These are phyloP conservation scores for Cataglyphis altisquamis DNA, from an alignment of 2,888 invertebrate species.

Conservation along the genomic window DNA sequence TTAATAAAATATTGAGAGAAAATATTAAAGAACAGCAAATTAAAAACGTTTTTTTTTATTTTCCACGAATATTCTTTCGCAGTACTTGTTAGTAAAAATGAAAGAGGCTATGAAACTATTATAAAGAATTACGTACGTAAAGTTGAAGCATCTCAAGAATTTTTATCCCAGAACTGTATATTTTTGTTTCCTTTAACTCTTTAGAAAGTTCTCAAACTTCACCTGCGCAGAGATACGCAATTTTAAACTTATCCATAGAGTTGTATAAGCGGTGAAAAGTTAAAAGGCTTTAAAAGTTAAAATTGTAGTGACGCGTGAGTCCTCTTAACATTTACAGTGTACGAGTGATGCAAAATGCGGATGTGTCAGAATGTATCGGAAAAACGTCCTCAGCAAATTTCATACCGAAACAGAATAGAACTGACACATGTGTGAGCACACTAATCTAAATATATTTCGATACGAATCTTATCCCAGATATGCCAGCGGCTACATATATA, in stretches of 20 bases:
- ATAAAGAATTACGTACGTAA: background rate
- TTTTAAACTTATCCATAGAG: constrained; percentile 16
- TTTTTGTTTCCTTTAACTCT: constrained; percentile 10
- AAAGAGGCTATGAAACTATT: background rate
- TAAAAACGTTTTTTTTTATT: background rate
- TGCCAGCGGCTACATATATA: constrained; percentile 12
- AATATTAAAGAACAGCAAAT: background rate
- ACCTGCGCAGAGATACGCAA: background rate
- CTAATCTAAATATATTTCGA: constrained; percentile 57
- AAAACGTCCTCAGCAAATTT: constrained; percentile 53
- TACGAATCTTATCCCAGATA: constrained; percentile 34
- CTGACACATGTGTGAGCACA: constrained; percentile 34
- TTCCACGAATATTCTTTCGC: background rate
- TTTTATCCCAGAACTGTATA: background rate
- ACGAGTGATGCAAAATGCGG: constrained; percentile 33
- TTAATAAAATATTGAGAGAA: constrained; percentile 1
- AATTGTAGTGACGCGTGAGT: constrained; percentile 44
- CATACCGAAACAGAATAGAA: constrained; percentile 47
- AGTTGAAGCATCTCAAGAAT: constrained; percentile 6
- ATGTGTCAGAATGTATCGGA: constrained; percentile 55
- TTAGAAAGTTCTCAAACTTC: background rate
- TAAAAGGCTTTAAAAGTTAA: constrained; percentile 34
- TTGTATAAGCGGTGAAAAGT: constrained; percentile 42
- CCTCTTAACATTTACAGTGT: constrained; percentile 46
- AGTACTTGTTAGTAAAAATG: background rate